Percentiles rank a stretch among this genome's conserved stretches.
Evolutionary conservation across 2,113 vertebrate genomes (phyloP).

Genomic region (Otis tarda): DNA sequence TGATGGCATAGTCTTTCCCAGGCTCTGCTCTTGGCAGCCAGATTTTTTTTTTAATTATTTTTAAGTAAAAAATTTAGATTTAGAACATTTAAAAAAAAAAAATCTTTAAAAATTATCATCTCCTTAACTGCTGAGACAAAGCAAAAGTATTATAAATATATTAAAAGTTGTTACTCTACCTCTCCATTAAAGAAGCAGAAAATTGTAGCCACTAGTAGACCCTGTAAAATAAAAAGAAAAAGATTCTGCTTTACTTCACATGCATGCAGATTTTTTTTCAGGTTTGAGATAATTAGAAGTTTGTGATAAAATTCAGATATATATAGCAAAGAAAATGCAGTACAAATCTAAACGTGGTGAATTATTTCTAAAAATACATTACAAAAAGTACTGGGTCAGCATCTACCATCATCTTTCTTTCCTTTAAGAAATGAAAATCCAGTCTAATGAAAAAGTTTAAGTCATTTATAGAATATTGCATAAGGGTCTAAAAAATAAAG

Average conservation of each 20-base stretch:
- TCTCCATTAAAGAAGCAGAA: conserved; percentile 99
- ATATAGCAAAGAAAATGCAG: neutral
- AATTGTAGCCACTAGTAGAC: conserved; percentile 94
- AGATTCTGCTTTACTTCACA: neutral
- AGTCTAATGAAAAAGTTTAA: neutral
- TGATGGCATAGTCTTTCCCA: neutral
- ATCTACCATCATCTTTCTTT: neutral
- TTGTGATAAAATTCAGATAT: neutral
- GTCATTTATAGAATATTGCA: neutral
- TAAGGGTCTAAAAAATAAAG: neutral
- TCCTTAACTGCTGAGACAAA: neutral
- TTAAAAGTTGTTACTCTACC: conserved; percentile 74
- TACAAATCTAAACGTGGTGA: neutral
- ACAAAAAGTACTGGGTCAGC: neutral
- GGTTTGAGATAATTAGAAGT: neutral
- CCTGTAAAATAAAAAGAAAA: conserved; percentile 78
- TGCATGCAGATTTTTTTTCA: neutral
- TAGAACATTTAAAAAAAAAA: neutral
- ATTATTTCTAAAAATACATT: neutral
- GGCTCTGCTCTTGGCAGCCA: neutral
- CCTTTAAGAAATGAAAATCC: neutral
- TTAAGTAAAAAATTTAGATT: neutral
- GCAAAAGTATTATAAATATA: neutral
- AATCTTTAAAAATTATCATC: neutral
- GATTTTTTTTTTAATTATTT: neutral